Evolutionary conservation across 2,797 vertebrate genomes (phyloP).

Genomic region (Lithobates sylvaticus): DNA sequence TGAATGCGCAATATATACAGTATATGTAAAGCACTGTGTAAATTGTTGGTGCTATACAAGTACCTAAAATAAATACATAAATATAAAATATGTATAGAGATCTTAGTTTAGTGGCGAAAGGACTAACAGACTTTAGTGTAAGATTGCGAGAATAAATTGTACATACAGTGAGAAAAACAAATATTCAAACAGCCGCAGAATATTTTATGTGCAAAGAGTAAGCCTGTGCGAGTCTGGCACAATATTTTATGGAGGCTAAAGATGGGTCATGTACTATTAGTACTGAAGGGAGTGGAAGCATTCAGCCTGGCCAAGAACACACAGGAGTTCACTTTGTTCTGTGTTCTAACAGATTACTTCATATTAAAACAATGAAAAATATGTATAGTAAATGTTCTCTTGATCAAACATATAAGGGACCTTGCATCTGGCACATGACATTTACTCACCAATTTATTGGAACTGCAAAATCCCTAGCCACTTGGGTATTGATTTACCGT

Average conservation of each 20-base stretch:
- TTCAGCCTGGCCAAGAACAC: constrained; percentile 46
- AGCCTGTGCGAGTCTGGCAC: constrained; percentile 4
- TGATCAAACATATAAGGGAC: constrained; percentile 14
- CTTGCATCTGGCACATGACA: neutral
- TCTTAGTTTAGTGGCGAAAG: too few relatives aligned
- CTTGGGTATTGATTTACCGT: constrained; percentile 13
- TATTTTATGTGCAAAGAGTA: neutral
- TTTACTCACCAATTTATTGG: constrained; percentile 22
- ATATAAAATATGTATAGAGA: too few relatives aligned
- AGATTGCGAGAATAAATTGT: neutral
- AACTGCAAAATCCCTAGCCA: constrained; percentile 7
- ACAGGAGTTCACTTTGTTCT: constrained; percentile 44
- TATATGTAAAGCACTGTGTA: too few relatives aligned
- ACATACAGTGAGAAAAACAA: neutral
- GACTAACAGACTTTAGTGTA: too few relatives aligned
- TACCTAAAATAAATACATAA: too few relatives aligned
- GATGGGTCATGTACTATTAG: constrained; percentile 26
- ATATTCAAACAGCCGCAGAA: neutral
- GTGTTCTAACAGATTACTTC: constrained; percentile 22
- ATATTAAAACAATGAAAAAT: constrained; percentile 40
- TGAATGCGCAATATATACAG: too few relatives aligned
- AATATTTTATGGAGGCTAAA: constrained; percentile 39
- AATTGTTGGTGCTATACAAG: too few relatives aligned
- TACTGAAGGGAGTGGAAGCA: constrained; percentile 45
- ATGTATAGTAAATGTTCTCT: constrained; percentile 19